Conservation (phyloP, 2,113 vertebrate species). For the Corvus cornix region DNA sequence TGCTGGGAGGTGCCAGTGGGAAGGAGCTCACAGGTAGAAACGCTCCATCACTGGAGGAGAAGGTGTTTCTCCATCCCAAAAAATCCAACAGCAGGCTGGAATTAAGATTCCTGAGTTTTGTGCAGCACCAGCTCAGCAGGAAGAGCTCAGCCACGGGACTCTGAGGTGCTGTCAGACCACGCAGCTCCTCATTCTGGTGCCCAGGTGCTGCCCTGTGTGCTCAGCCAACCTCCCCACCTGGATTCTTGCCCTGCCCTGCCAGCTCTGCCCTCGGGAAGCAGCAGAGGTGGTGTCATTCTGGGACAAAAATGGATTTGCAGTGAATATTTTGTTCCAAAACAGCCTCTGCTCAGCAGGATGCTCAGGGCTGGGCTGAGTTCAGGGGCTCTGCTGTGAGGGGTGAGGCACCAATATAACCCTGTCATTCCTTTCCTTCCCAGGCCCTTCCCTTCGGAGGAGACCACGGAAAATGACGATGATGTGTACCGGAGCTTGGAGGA, state of each 20-base stretch:
- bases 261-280: neutral
- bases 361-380: neutral
- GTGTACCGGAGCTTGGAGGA: constrained; percentile 97
- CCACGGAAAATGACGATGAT: constrained; percentile 90
- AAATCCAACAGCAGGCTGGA: neutral
- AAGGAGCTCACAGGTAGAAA: neutral
- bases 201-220: neutral
- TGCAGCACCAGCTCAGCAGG: neutral
- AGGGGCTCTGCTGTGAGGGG: neutral
- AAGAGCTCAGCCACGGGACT: neutral
- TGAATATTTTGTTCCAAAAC: neutral
- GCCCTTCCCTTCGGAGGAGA: constrained; percentile 95
- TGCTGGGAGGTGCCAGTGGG: neutral
- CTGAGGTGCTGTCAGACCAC: neutral
- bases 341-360: neutral
- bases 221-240: neutral
- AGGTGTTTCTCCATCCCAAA: neutral
- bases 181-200: neutral
- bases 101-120: neutral
- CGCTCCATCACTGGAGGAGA: neutral
- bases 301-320: neutral
- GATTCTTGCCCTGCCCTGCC: neutral
- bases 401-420: neutral
- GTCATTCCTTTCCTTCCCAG: constrained; percentile 62
- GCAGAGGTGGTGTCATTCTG: accelerated